Base-by-base conservation (phyloP, 2,888 invertebrate species). In the Ormyrus rosae region DNA sequence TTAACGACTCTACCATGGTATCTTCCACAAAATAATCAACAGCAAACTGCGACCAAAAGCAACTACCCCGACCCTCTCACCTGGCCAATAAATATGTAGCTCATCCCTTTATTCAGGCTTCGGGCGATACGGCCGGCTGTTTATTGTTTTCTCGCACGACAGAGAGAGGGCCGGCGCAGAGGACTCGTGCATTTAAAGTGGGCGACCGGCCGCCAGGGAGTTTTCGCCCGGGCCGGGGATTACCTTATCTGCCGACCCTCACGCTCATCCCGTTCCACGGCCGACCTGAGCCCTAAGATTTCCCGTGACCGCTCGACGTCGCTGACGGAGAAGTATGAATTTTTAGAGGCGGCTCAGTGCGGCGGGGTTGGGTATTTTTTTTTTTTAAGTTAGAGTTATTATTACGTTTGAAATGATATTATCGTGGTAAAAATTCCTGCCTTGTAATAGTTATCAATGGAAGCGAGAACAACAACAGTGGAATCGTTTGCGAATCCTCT, bases 231-330 rank as follows among this genome's bases (percentile, higher is more conserved):
- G 80, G 89, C 73, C 60, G 82, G 81, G 90, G 90, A 90, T 90
- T 90, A 90, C 89, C 90, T 90, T 90, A 90, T 90, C 90, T 89
- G 80, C 86, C 82, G 85, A 85, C 85, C 87, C 88, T 89, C 88
- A 88, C 89, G 87, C 78, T 56, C 53, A 45, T 8, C 46, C 11
- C 11, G 6, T 34, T 11, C 34, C 68, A 34, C 34, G 34, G 3
- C 34, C 34, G 34, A 34, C 34, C 34, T 34, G 34, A 34, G 34
- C 19, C 34, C 53, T 53, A 55, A 64, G 34, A 67, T 53, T 67
- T 50, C n/a, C 11, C 50, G 55, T 72, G 67, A 67, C 69, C 60
- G 64, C 61, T 9, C 51, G 34, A 34, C 34, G 34, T 34, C 9
- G 2, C 50, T 11, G 63, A 34, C 3, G 45, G 65, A 9, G 48